Percentiles rank a stretch among this genome's conserved stretches.
These are phyloP conservation scores for Xiphophorus hellerii DNA, from an alignment of 2,113 vertebrate species.

Conservation along the genomic window DNA sequence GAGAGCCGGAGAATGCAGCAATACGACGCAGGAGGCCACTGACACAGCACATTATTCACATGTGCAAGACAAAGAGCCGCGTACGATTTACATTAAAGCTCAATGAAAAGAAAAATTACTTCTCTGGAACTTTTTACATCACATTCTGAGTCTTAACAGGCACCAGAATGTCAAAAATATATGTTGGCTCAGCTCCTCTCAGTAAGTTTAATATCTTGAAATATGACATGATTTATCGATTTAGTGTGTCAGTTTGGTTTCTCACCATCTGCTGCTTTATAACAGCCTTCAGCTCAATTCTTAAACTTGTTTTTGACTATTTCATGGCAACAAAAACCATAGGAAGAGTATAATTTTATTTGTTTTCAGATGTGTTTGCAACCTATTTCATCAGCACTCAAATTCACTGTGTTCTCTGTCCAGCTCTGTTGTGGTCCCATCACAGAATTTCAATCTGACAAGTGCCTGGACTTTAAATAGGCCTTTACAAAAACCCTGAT, in stretches of 20 bases:
- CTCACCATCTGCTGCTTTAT: not conserved
- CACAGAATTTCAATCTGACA: not conserved
- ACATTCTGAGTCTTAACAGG: conserved; percentile 20
- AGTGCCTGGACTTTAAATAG: not conserved
- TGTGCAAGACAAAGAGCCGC: conserved; percentile 35
- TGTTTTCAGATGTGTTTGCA: not conserved
- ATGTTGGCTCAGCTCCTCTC: not conserved
- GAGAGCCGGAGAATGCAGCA: conserved; percentile 26
- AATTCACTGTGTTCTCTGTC: not conserved
- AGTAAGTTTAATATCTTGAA: conserved; percentile 1
- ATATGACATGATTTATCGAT: conserved; percentile 8
- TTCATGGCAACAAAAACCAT: not conserved
- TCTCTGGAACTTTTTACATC: conserved; percentile 12
- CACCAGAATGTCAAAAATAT: not conserved
- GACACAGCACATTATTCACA: conserved; percentile 61
- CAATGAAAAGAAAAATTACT: conserved; percentile 46
- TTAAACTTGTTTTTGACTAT: not conserved
- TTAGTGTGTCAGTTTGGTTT: not conserved
- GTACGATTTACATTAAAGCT: conserved; percentile 43
- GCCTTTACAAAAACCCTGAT: not conserved
- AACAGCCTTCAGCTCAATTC: not conserved
- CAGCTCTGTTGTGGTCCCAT: not conserved
- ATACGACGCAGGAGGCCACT: conserved; percentile 57
- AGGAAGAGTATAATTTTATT: not conserved
- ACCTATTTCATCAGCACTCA: not conserved